Conservation (phyloP, 2,797 vertebrate species). For the Erpetoichthys calabaricus region DNA sequence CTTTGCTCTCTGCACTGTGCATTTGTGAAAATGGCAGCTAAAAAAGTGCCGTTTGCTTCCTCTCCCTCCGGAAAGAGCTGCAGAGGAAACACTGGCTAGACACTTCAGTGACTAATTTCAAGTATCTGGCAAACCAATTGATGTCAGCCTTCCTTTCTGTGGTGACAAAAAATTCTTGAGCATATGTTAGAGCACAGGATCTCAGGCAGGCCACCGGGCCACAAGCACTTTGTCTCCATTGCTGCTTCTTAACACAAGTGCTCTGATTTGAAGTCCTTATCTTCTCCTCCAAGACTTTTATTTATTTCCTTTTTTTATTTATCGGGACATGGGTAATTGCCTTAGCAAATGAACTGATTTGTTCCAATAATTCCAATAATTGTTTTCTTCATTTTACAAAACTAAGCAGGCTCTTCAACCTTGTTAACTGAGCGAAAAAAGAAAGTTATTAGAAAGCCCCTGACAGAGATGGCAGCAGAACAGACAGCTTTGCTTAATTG, state of each 20-base stretch:
- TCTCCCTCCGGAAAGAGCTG: constrained; percentile 36
- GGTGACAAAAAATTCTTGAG: too few species aligned
- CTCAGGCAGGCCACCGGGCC: constrained; percentile 58
- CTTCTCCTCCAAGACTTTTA: too few species aligned
- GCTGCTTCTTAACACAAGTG: constrained; percentile 33
- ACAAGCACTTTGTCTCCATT: constrained; percentile 59
- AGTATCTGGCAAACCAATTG: constrained; percentile 60
- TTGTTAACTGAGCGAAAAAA: constrained; percentile 65
- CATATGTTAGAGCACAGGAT: too few species aligned
- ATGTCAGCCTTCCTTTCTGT: constrained; percentile 62
- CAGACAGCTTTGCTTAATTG: constrained; percentile 65
- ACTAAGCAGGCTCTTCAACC: constrained; percentile 49
- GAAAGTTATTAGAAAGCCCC: constrained; percentile 63
- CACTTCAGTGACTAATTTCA: constrained; percentile 58
- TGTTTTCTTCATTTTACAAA: constrained; percentile 51
- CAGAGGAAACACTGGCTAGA: constrained; percentile 65
- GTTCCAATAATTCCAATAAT: constrained; percentile 69
- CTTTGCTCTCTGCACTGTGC: too few species aligned
- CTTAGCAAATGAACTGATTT: constrained; percentile 50
- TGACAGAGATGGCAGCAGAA: constrained; percentile 62
- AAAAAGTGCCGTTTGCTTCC: constrained; percentile 11
- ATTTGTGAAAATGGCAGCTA: background rate
- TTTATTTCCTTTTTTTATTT: background rate
- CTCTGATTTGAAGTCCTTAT: constrained; percentile 8
- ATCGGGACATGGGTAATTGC: constrained; percentile 53